These are phyloP conservation scores for Apis mellifera DNA, from an alignment of 1,140 invertebrate species.

Conservation along the genomic window Amel_HAv3.1 CM009934.2:7184001-7184500, in stretches of 20 bases:
- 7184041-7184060: slow-evolving; percentile 1
- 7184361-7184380: too few relatives aligned
- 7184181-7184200: not conserved
- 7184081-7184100: not conserved
- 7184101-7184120: not conserved
- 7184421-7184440: too few relatives aligned
- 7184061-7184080: not conserved
- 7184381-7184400: too few relatives aligned
- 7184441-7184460: too few relatives aligned
- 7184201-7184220: not conserved
- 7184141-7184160: not conserved
- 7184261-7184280: slow-evolving; percentile 5
- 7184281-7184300: too few relatives aligned
- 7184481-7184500: too few relatives aligned
- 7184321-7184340: too few relatives aligned
- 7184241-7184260: not conserved
- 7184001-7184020: not conserved
- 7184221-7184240: not conserved
- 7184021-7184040: too few relatives aligned
- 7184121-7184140: not conserved
- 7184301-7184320: not conserved
- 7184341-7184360: too few relatives aligned
- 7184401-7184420: too few relatives aligned
- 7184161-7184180: not conserved
- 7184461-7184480: too few relatives aligned